phyloP scores from a whole-genome alignment of 2,113 vertebrate species.

The Alaudala cheleensis region DNA sequence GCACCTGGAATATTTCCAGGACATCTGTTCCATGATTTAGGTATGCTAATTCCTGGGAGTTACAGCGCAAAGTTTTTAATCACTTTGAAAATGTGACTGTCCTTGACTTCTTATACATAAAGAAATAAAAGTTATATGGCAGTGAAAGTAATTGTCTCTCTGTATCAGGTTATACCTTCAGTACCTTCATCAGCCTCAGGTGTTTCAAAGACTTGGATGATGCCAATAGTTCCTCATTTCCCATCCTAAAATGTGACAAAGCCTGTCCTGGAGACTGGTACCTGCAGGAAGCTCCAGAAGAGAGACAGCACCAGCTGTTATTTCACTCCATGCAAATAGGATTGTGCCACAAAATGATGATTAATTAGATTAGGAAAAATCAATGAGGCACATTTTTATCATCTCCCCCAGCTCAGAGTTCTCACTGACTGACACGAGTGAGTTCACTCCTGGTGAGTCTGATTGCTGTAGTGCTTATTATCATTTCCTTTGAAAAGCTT shows the following conservation, averaged over 20 bases:
- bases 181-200: background rate
- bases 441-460: background rate
- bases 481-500: background rate
- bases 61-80: background rate
- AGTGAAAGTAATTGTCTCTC: background rate
- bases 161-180: background rate
- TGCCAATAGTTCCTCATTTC: background rate
- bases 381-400: background rate
- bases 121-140: background rate
- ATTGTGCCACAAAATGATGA: background rate
- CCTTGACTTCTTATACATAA: background rate
- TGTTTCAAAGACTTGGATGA: background rate
- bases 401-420: background rate
- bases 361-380: background rate
- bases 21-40: conserved; percentile 7
- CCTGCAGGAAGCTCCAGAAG: background rate
- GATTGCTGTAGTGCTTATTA: background rate
- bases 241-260: background rate
- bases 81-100: background rate
- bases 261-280: background rate
- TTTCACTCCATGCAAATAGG: background rate
- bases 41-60: background rate
- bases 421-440: background rate
- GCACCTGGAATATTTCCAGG: background rate
- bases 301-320: background rate